Base-by-base conservation (phyloP, 2,113 vertebrate species). In the Arenaria interpres region DNA sequence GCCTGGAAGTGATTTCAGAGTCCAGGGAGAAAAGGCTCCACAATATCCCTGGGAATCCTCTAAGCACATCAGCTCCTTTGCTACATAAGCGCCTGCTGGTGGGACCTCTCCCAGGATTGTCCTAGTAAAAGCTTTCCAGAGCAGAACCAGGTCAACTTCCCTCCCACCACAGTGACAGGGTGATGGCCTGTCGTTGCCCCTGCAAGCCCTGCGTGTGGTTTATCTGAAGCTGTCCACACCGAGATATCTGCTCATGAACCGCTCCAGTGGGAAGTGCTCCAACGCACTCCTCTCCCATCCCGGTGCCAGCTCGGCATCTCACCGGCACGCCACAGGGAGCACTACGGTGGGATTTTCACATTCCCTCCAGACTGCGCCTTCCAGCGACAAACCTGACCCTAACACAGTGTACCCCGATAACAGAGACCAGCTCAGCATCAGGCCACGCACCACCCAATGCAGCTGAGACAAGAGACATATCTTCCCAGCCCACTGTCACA, bases 281-380 rank as follows among this genome's bases (percentile, higher is more conserved):
- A 78, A 22, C 18, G 14, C 8, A 0, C 79, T 37, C 67, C 62
- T 19, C 37, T 56, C 13, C 46, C 21, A 1, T 11, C 32, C 14
- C 0, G 0, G 1, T 1, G 0, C 46, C 83, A 56, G 39, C 35
- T 27, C 4, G 0, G 74, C 41, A 13, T 66, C 74, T 20, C 67
- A 4, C 30, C 1, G 1, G 10, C 27, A 6, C 1, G 9, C 32
- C 6, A 9, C 2, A 10, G 25, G 32, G 28, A 56, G 23, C 41
- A 17, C 66, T 18, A 7, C 0, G 0, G 15, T 6, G 54, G 73
- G 11, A 60, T 59, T 56, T 48, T 20, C 74, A 32, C 19, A 3
- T 56, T 56, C 45, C 35, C 43, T 57, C 41, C 72, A 37, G 62
- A 6, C 60, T 14, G 18, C 3, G 7, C 23, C 28, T 74, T 35